Evolutionary conservation across 2,888 invertebrate genomes (phyloP), one percentile per base, ranked within the genome.

Genomic region (Caenorhabditis zanzibari): DNA sequence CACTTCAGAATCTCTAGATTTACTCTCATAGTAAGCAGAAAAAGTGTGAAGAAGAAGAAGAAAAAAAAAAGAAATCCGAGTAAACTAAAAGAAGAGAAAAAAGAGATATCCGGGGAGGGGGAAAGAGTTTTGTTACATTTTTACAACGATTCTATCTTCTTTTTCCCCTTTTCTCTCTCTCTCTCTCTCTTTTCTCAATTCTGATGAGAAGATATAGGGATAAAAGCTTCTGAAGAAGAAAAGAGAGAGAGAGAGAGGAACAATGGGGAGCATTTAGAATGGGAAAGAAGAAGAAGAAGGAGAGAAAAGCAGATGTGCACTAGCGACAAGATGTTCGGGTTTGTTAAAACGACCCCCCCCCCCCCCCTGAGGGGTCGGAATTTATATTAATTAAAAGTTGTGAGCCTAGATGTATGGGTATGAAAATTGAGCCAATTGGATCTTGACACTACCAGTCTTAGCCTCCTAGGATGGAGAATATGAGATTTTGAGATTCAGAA

Each of bases 111-210:
- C 32, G 28, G 19, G 32, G 22, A 26, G 24, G 26, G 47, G 28
- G 38, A 47, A 52, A 26, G 71, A 59, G 58, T 58, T 71, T 58
- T 47, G 71, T 71, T 58, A 71, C 71, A 71, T 58, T 26, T 58
- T 41, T 69, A 41, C 41, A 26, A 38, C 24, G 12, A 47, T 47
- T 47, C 19, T 47, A 1, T n/a, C 47, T 47, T 9, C 44, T 16
- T 24, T 26, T 19, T 47, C 52, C 16, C 22, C 14, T 24, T 22
- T 19, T 38, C 16, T 61, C 38, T 41, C 19, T 19, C 22, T 19
- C 41, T 63, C 41, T 19, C 19, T 32, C n/a, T 38, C 10, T 32
- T 19, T n/a, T 7, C 14, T 1, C 14, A 44, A n/a, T n/a, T 44
- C n/a, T 14, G 47, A 47, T 7, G 19, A 47, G 47, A 47, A 47